Evolutionary conservation across 2,113 vertebrate genomes (phyloP), one percentile per base, ranked within the genome.

Genomic region (Trematocara macrostoma): DNA sequence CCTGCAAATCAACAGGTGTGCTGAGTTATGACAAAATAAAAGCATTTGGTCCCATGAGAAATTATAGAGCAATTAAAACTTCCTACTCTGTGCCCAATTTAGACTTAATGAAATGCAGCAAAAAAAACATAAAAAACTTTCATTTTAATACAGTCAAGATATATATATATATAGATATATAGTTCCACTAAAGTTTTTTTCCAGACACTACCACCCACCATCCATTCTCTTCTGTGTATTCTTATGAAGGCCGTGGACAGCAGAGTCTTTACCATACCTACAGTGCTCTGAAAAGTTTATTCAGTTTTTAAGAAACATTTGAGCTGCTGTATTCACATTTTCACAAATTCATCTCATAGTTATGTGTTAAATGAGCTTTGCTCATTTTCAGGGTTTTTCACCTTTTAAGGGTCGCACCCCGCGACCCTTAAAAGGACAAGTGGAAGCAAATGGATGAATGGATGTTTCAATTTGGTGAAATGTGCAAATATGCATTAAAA

Each of bases 81-180:
- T 53, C 49, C 49, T 8, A 71, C 64, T 26, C 12, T 6, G 40
- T 71, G 38, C 67, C 20, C 12, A 71, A 45, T 71, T 71, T 71
- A 71, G 20, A 45, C 20, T 71, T 45, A 42, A 71, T 45, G 0
- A 71, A 69, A 71, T 45, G 8, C 12, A 71, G 38, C 40, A n/a
- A 45, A 45, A 67, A 8, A 69, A 8, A 8, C 3, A 6, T 2
- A 40, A 67, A 67, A 14, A 4, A 0, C 0, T 4, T 1, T 40
- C 7, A 42, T 69, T 69, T 69, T 42, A 40, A 69, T 69, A 42
- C 38, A 42, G n/a, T 69, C 26, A 29, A 29, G 26, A 29, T 38
- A 4, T 9, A 35, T 4, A 2, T 10, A n/a, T n/a, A n/a, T 52
- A 0, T 47, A 15, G 29, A 14, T 7, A 5, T 57, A 5, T 57